phyloP scores from a whole-genome alignment of 1,140 invertebrate species.

The Nasonia giraulti region DNA sequence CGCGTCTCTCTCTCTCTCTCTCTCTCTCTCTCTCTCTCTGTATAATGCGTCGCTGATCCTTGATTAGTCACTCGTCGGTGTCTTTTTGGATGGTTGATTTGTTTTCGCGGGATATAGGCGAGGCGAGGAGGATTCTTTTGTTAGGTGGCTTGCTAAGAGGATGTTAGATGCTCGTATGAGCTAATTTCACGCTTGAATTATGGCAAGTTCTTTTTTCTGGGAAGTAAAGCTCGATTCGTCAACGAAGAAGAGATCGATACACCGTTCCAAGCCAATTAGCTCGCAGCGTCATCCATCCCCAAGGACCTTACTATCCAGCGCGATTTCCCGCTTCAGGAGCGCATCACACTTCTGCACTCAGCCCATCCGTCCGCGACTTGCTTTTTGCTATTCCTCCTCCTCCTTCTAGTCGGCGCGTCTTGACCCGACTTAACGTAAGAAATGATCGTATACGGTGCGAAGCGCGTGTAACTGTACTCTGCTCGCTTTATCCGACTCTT shows the following conservation, averaged over 20 bases:
- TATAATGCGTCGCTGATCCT: constrained; percentile 24
- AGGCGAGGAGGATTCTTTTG: constrained; percentile 14
- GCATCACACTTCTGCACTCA: not conserved
- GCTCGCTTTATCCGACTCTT: constrained; percentile 48
- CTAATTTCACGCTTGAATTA: too few relatives aligned
- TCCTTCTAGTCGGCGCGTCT: constrained; percentile 39
- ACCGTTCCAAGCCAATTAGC: too few relatives aligned
- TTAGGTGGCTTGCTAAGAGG: not conserved
- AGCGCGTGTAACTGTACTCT: constrained; percentile 60
- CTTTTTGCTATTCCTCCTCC: not conserved
- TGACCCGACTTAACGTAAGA: constrained; percentile 57
- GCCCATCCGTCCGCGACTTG: not conserved
- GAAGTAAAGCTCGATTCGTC: too few relatives aligned
- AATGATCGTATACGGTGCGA: constrained; percentile 51
- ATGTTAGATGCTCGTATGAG: not conserved
- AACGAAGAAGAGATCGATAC: too few relatives aligned
- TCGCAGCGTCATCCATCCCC: too few relatives aligned
- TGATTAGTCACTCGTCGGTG: constrained; percentile 22
- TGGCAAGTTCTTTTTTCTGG: too few relatives aligned
- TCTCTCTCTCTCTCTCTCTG: not conserved
- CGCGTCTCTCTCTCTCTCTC: not conserved
- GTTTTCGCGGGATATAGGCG: too few relatives aligned
- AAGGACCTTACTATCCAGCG: not conserved
- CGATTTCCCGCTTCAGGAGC: constrained; percentile 10
- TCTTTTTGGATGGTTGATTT: not conserved